These are phyloP conservation scores for Drosophila neonasuta DNA, from an alignment of 2,888 invertebrate genomes.

Conservation along the genomic window DNA sequence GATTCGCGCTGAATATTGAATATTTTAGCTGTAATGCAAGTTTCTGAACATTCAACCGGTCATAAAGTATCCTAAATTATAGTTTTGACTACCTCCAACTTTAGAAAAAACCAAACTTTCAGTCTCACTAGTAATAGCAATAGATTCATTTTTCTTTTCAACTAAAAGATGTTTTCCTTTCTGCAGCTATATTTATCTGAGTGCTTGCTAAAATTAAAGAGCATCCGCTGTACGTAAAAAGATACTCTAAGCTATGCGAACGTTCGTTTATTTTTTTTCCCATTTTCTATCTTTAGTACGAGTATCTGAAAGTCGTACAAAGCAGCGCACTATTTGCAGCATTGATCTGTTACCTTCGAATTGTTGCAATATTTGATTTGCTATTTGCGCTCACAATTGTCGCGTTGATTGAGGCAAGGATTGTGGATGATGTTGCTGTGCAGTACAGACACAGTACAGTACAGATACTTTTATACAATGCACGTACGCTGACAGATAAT, in stretches of 20 bases:
- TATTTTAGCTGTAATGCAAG: too few species aligned
- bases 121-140: neutral
- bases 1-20: too few species aligned
- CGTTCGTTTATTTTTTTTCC: too few species aligned
- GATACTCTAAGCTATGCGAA: neutral
- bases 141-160: neutral
- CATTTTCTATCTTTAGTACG: neutral
- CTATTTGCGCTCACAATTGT: conserved; percentile 61
- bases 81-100: neutral
- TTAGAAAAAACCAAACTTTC: neutral
- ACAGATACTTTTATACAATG: conserved; percentile 4
- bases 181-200: neutral
- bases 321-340: neutral
- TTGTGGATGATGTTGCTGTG: conserved; percentile 8
- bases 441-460: conserved; percentile 7
- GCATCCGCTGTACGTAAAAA: neutral
- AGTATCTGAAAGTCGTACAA: conserved; percentile 17
- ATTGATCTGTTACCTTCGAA: conserved; percentile 32
- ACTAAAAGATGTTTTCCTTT: neutral
- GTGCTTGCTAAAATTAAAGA: neutral
- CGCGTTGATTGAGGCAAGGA: conserved; percentile 55
- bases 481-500: conserved; percentile 3
- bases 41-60: neutral
- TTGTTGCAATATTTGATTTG: conserved; percentile 68
- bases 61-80: neutral